Evolutionary conservation across 2,113 vertebrate species (phyloP).

Genomic region (Strix aluco): DNA sequence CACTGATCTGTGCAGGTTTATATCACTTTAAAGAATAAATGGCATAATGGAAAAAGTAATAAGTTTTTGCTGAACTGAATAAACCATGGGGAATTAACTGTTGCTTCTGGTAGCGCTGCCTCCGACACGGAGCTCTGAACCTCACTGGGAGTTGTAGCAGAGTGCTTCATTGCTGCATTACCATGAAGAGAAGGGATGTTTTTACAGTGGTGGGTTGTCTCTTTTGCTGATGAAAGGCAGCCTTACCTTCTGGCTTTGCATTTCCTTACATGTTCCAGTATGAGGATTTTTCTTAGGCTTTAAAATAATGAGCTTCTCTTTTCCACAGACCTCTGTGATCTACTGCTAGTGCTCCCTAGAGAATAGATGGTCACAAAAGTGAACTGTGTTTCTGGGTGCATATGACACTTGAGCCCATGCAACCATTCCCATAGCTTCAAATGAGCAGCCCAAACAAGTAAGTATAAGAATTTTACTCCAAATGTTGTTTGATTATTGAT

Average conservation of each 20-base stretch:
- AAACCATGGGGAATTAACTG: not conserved
- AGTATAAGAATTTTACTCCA: not conserved
- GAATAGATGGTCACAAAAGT: not conserved
- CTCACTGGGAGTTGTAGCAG: not conserved
- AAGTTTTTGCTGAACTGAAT: not conserved
- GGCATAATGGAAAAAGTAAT: not conserved
- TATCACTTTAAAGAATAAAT: not conserved
- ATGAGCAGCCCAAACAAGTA: not conserved
- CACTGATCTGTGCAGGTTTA: not conserved
- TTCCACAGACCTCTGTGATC: not conserved
- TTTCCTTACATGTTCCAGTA: not conserved
- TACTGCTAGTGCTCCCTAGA: not conserved
- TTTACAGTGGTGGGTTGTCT: not conserved
- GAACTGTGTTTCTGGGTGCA: not conserved
- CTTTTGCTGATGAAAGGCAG: not conserved
- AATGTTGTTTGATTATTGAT: not conserved
- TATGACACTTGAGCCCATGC: not conserved
- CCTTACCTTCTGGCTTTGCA: not conserved
- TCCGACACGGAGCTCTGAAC: rapidly evolving
- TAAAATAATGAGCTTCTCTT: not conserved
- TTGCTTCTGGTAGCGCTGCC: not conserved
- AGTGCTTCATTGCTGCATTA: not conserved
- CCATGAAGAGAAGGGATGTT: not conserved
- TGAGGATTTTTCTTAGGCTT: not conserved
- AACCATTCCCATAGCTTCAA: not conserved